Percentiles rank a stretch among this genome's conserved stretches.
phyloP scores from a whole-genome alignment of 2,113 vertebrate species.

The Cricetomys ansorgei region DNA sequence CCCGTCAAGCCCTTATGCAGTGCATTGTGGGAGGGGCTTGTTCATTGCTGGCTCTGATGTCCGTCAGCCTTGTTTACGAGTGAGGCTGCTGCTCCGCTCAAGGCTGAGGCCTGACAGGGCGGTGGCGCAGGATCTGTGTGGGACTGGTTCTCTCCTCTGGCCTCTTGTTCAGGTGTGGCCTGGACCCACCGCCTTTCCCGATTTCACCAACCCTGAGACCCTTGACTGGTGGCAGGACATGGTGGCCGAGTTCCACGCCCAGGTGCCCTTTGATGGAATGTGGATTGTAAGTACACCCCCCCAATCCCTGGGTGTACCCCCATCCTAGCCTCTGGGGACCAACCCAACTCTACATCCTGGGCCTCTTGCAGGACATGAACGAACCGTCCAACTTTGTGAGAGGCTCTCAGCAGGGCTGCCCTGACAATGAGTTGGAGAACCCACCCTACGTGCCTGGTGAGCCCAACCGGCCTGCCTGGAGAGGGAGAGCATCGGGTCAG shows the following conservation, averaged over 20 bases:
- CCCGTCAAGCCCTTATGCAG: fast-evolving
- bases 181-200: slow-evolving; percentile 92
- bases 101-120: too few species aligned
- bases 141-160: not conserved
- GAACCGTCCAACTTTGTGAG: slow-evolving; percentile 94
- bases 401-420: slow-evolving; percentile 94
- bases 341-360: fast-evolving
- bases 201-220: slow-evolving; percentile 94
- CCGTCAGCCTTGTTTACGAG: not conserved
- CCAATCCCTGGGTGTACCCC: fast-evolving
- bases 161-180: slow-evolving; percentile 93
- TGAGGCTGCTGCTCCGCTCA: not conserved
- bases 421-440: slow-evolving; percentile 90
- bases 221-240: slow-evolving; percentile 95
- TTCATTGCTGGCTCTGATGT: not conserved
- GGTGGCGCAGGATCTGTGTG: not conserved
- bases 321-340: not conserved
- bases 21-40: not conserved
- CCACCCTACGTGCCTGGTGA: slow-evolving; percentile 95
- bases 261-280: slow-evolving; percentile 95
- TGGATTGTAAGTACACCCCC: slow-evolving; percentile 93
- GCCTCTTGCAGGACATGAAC: slow-evolving; percentile 94
- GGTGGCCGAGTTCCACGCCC: slow-evolving; percentile 92
- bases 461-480: fast-evolving
- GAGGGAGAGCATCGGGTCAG: too few species aligned